Base-by-base conservation (phyloP, 2,888 invertebrate species). In the Ochlodes sylvanus region DNA sequence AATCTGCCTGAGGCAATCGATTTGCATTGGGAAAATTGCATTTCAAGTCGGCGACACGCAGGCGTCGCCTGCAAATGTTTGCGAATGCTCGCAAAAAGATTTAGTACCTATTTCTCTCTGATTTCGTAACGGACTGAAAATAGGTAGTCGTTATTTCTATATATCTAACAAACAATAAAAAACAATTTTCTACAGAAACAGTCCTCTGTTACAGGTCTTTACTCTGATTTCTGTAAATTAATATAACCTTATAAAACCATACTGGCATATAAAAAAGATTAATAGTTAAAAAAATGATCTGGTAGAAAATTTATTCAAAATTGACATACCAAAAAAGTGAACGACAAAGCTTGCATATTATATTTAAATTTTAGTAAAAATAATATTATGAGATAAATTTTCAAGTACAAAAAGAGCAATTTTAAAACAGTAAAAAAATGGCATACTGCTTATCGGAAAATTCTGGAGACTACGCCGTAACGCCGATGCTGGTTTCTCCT, bases 21-120 rank as follows among this genome's bases (percentile, higher is more conserved):
- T 91, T 90, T 90, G 88, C 90, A 90, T 90, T 88, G 85, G 79
- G 86, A 87, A 90, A 91, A 92, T 90, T 92, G 92, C 90, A 90
- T 91, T 90, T 87, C 84, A 76, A 88, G 82, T 85, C 82, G 84
- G 81, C 86, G 88, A 82, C 87, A 80, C 83, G 84, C 76, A 84
- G 79, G 78, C 76, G 87, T 79, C 79, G 81, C 75, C 80, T 80
- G 81, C 78, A 81, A 85, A 86, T 88, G 84, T 89, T 89, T 89
- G 85, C 82, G 77, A 81, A 86, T 77, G 80, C 82, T 84, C 79
- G 79, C 79, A 73, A 78, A 80, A 27, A 81, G 83, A 77, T 87
- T 87, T 78, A 77, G 79, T 80, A 50, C 12, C 12, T 50, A 81
- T 81, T 82, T 80, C 73, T 71, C 73, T 69, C 69, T 52, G 70